Evolutionary conservation across 2,888 invertebrate genomes (phyloP).

Genomic region (Brenthis hecate): DNA sequence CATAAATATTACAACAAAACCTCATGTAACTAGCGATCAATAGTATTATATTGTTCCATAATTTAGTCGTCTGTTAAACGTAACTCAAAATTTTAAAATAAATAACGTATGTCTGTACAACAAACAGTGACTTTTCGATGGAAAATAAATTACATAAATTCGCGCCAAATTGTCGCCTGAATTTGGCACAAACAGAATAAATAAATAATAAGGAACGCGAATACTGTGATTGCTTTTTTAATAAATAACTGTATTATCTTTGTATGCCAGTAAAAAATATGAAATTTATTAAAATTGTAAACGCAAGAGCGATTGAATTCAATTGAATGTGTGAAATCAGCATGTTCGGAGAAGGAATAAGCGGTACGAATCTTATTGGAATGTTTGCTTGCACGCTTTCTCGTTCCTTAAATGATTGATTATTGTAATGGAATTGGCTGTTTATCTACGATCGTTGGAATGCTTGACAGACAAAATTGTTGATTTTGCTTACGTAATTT

Average conservation of each 20-base stretch:
- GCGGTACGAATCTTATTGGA: constrained; percentile 14
- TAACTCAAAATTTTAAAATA: constrained; percentile 39
- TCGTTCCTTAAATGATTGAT: constrained; percentile 16
- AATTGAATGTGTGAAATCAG: constrained; percentile 15
- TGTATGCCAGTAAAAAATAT: constrained; percentile 16
- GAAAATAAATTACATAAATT: constrained; percentile 48
- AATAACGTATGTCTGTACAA: constrained; percentile 43
- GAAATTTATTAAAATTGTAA: constrained; percentile 21
- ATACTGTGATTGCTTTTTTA: constrained; percentile 33
- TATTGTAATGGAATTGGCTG: constrained; percentile 6
- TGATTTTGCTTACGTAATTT: too few species aligned
- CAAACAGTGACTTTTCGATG: constrained; percentile 46
- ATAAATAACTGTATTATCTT: constrained; percentile 35
- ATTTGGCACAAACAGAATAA: constrained; percentile 37
- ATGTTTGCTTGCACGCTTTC: constrained; percentile 12
- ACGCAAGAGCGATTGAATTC: constrained; percentile 16
- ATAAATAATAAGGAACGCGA: constrained; percentile 37
- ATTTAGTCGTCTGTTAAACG: too few species aligned
- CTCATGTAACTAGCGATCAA: too few species aligned
- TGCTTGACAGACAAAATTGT: too few species aligned
- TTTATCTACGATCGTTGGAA: too few species aligned
- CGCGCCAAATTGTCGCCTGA: constrained; percentile 41
- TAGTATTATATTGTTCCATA: too few species aligned
- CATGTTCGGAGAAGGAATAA: constrained; percentile 18
- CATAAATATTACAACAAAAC: too few species aligned